Base-by-base conservation (phyloP, 2,797 vertebrate genomes). In the Cynopterus sphinx region DNA sequence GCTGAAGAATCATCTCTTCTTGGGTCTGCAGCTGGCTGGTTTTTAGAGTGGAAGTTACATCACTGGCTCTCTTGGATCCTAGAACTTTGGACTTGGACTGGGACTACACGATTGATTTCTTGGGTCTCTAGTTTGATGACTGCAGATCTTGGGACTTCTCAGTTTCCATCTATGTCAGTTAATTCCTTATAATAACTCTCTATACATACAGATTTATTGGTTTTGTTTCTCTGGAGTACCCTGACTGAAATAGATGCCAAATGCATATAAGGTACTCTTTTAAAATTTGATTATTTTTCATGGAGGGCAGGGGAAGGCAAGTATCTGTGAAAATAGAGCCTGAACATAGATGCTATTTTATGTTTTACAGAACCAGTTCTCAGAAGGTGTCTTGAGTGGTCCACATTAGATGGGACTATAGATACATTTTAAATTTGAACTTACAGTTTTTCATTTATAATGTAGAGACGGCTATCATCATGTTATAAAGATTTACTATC, bases 391-490 rank as follows among this genome's bases (percentile, higher is more conserved):
- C 49, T 92, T 94, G 16, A 86, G 43, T 53, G 57, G 21, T 70
- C 9, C 33, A 41, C 22, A 43, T 61, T 88, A 84, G 78, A 67
- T 87, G 49, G 36, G 9, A 51, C 39, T 93, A 55, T 74, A 81
- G 67, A 73, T 78, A 12, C 46, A 39, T 88, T 96, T 92, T 86
- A 71, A 78, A 83, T 79, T 83, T 90, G 39, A 90, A 75, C 75
- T 91, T 90, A 89, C 21, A 83, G 21, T 88, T 85, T 71, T 74
- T 87, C 71, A 59, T 68, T 92, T 96, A 74, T 39, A 96, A 92
- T 94, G 31, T 67, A 92, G 71, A 91, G 22, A 70, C 87, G 93
- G 43, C 17, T 90, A 4, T 87, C 26, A 90, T 87, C 75, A 74
- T 68, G 19, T 41, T 79, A 28, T 74, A 65, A 93, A 73, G 53